Percentiles rank a stretch among this genome's conserved stretches.
Conservation (phyloP, 1,140 invertebrate genomes). For the Lutraria rhynchaena region DNA sequence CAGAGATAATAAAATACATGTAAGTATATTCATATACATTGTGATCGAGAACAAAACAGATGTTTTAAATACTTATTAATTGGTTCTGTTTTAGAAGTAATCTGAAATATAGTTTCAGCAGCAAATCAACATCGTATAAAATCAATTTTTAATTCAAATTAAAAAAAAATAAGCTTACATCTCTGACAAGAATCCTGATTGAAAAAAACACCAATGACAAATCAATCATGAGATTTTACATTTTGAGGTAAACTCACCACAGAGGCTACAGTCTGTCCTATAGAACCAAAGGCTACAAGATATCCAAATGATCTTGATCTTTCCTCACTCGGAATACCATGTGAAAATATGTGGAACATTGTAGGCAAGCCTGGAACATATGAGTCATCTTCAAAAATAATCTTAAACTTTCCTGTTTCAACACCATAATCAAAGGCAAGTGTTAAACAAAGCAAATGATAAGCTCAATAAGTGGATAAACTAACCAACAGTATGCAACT, state of each 20-base stretch:
- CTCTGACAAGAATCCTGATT: neutral
- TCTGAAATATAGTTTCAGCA: no score
- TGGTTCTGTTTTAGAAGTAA: no score
- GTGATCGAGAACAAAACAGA: no score
- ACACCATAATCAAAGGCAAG: no score
- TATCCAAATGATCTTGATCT: constrained; percentile 90
- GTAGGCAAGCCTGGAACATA: constrained; percentile 87
- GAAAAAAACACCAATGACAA: neutral
- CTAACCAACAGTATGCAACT: no score
- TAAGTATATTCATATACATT: no score
- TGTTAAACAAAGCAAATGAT: no score
- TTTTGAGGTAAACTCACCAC: constrained; percentile 84
- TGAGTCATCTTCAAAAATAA: constrained; percentile 5
- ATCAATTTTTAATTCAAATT: neutral
- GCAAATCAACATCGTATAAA: neutral
- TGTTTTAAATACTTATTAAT: no score
- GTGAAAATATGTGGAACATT: constrained; percentile 91
- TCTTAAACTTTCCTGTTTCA: no score
- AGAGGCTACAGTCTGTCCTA: constrained; percentile 90
- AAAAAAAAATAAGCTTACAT: neutral
- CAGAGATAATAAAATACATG: no score
- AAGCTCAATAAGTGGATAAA: no score
- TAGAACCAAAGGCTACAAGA: constrained; percentile 88
- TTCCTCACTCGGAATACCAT: constrained; percentile 89
- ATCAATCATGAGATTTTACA: neutral